These are phyloP conservation scores for Terebella lapidaria DNA, from an alignment of 2,888 invertebrate genomes.

Conservation along the genomic window DNA sequence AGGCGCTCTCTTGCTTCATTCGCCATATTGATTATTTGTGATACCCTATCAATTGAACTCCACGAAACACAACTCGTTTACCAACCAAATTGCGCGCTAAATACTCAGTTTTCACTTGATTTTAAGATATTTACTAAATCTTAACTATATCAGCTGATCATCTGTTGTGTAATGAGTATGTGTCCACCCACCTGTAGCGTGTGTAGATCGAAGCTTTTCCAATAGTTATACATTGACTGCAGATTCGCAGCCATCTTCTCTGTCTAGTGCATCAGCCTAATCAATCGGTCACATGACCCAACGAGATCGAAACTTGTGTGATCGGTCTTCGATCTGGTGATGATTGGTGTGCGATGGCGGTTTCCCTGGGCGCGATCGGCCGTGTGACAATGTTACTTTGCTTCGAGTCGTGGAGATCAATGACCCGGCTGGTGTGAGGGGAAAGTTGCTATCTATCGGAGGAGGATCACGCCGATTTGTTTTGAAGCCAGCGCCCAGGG, in stretches of 20 bases:
- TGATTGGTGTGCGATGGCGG: too few species aligned
- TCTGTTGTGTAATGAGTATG: too few species aligned
- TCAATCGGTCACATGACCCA: constrained; percentile 51
- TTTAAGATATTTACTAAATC: too few species aligned
- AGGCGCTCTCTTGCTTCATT: neutral
- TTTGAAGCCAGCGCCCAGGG: constrained; percentile 20
- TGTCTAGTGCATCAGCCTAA: constrained; percentile 25
- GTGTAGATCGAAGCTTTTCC: constrained; percentile 55
- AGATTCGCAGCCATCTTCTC: constrained; percentile 55
- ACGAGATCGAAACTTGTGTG: constrained; percentile 30
- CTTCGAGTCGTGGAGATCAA: neutral
- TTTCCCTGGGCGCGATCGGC: too few species aligned
- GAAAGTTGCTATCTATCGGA: neutral
- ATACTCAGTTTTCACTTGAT: too few species aligned
- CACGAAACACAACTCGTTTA: too few species aligned
- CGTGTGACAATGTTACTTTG: too few species aligned
- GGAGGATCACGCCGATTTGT: constrained; percentile 11
- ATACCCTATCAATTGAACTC: constrained; percentile 3
- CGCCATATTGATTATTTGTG: constrained; percentile 6
- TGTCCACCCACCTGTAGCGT: constrained; percentile 51
- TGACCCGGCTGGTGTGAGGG: neutral
- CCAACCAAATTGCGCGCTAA: too few species aligned
- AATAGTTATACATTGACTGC: constrained; percentile 55
- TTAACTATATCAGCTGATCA: too few species aligned
- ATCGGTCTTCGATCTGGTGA: neutral